Percentiles rank a stretch among this genome's conserved stretches.
These are phyloP conservation scores for Sinocyclocheilus rhinocerous DNA, from an alignment of 2,113 vertebrate species.

Conservation along the genomic window DNA sequence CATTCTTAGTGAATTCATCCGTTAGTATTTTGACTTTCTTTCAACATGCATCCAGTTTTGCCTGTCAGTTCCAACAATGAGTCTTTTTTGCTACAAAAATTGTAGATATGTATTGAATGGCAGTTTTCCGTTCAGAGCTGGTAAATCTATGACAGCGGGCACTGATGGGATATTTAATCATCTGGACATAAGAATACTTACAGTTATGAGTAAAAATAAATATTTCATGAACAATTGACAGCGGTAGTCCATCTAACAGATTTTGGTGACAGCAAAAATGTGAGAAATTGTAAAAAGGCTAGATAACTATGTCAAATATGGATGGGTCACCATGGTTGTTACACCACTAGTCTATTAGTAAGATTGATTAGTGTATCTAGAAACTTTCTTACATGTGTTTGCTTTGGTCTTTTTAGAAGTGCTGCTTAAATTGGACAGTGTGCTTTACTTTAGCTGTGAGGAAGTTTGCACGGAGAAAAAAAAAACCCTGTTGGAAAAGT, in stretches of 20 bases:
- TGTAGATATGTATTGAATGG: conserved; percentile 25
- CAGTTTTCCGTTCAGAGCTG: conserved; percentile 30
- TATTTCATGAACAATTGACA: conserved; percentile 9
- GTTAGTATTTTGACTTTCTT: neutral
- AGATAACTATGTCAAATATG: neutral
- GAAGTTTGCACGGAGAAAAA: neutral
- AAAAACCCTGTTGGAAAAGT: neutral
- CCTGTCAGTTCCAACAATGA: neutral
- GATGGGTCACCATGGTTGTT: neutral
- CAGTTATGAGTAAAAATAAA: conserved; percentile 6
- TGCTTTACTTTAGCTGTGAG: neutral
- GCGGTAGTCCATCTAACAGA: neutral
- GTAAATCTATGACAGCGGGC: conserved; percentile 16
- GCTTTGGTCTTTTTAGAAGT: neutral
- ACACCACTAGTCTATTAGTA: neutral
- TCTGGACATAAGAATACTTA: conserved; percentile 23
- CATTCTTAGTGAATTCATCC: neutral
- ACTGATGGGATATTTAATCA: conserved; percentile 40
- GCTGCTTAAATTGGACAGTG: neutral
- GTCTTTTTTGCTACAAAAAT: conserved; percentile 21
- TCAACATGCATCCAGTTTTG: neutral
- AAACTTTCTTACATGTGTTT: neutral
- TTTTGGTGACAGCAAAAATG: neutral
- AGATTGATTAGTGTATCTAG: neutral
- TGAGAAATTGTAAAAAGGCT: neutral